Evolutionary conservation across 2,113 vertebrate genomes (phyloP).

Genomic region (Morone saxatilis): DNA sequence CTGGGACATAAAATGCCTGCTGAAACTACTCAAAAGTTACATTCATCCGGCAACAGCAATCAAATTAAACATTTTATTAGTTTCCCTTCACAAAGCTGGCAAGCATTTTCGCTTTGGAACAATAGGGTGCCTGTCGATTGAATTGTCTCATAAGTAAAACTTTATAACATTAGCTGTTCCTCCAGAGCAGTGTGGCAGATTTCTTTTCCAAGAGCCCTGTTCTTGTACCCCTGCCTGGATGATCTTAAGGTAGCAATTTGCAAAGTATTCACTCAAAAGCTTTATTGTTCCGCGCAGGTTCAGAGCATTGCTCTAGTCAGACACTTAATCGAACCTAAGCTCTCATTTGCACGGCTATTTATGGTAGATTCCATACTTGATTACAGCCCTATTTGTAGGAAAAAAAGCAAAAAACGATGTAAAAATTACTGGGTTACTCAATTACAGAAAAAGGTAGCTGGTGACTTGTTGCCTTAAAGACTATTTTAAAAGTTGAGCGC

Average conservation of each 20-base stretch:
- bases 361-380: constrained; percentile 27
- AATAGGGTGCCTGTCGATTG: constrained; percentile 65
- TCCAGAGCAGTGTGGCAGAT: constrained; percentile 26
- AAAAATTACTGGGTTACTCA: neutral
- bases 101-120: constrained; percentile 51
- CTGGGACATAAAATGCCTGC: constrained; percentile 35
- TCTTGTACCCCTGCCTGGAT: constrained; percentile 40
- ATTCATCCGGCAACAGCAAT: constrained; percentile 53
- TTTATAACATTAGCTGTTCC: constrained; percentile 39
- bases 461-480: constrained; percentile 18
- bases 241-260: constrained; percentile 55
- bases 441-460: constrained; percentile 11
- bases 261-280: constrained; percentile 42
- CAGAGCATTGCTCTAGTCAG: constrained; percentile 4
- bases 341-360: constrained; percentile 36
- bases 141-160: constrained; percentile 53
- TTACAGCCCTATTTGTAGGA: constrained; percentile 29
- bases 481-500: constrained; percentile 25
- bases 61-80: constrained; percentile 63
- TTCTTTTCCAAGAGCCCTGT: constrained; percentile 58
- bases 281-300: constrained; percentile 49
- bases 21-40: constrained; percentile 48
- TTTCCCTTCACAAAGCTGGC: constrained; percentile 58
- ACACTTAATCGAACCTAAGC: constrained; percentile 42
- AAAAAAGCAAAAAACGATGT: constrained; percentile 1